phyloP scores from a whole-genome alignment of 2,888 invertebrate genomes.

The Anthophora plumipes region DNA sequence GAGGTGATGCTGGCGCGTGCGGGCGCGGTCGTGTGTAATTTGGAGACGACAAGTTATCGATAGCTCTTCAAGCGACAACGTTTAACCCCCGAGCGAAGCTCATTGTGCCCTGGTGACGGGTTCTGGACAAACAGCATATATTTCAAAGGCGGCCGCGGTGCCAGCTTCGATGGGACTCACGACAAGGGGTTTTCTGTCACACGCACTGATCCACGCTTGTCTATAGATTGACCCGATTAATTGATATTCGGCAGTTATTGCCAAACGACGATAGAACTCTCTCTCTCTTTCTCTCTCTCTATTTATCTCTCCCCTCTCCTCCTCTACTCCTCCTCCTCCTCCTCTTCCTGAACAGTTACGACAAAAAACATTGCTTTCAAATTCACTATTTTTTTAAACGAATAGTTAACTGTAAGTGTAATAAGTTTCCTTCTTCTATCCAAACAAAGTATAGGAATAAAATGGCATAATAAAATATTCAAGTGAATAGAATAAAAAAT shows the following conservation, averaged over 20 bases:
- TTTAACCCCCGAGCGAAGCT: slow-evolving; percentile 78
- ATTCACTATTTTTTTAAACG: background rate
- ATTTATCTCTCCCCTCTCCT: background rate
- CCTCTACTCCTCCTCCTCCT: background rate
- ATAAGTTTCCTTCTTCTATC: no score
- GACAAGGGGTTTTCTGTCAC: slow-evolving; percentile 81
- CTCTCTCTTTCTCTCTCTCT: slow-evolving; percentile 2
- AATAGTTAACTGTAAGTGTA: background rate
- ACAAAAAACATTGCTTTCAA: background rate
- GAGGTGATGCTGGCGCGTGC: slow-evolving; percentile 46
- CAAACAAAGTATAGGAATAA: no score
- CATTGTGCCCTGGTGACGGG: slow-evolving; percentile 79
- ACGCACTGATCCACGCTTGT: slow-evolving; percentile 75
- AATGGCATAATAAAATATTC: no score
- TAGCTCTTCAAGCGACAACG: slow-evolving; percentile 79
- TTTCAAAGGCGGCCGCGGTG: slow-evolving; percentile 77
- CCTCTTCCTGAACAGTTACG: slow-evolving; percentile 23
- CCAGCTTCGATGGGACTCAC: slow-evolving; percentile 70
- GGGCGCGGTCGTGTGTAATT: slow-evolving; percentile 73
- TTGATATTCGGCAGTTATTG: slow-evolving; percentile 71
- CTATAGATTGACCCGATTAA: slow-evolving; percentile 68
- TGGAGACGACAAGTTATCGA: slow-evolving; percentile 81
- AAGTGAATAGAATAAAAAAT: no score
- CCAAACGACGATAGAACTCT: slow-evolving; percentile 42
- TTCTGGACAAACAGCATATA: slow-evolving; percentile 79